Conservation (phyloP, 2,888 invertebrate species). For the Ceratothoa steindachneri region DNA sequence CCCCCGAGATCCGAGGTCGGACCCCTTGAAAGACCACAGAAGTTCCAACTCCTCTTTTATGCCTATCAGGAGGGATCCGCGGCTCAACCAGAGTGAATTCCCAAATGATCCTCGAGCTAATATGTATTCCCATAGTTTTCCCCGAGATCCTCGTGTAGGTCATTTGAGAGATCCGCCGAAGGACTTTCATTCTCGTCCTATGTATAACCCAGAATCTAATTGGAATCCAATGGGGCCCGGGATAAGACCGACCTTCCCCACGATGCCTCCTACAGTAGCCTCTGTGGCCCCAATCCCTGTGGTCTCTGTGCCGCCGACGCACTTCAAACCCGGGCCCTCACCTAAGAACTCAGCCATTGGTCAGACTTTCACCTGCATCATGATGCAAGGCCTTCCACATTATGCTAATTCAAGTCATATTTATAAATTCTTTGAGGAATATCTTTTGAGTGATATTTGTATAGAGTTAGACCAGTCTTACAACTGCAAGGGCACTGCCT, state of each 20-base stretch:
- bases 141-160: not conserved
- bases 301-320: not conserved
- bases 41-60: not conserved
- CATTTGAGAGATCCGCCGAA: not conserved
- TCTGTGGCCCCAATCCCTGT: not conserved
- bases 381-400: constrained; percentile 39
- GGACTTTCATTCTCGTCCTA: not conserved
- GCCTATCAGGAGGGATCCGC: not conserved
- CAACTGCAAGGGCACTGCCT: constrained; percentile 40
- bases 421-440: constrained; percentile 43
- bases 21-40: not conserved
- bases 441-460: constrained; percentile 37
- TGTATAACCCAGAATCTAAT: not conserved
- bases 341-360: constrained; percentile 24
- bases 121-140: not conserved
- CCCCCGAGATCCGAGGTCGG: not conserved
- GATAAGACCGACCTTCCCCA: not conserved
- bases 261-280: not conserved
- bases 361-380: constrained; percentile 34
- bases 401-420: constrained; percentile 42
- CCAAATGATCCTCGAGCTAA: not conserved
- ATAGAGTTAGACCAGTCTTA: constrained; percentile 36
- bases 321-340: not conserved
- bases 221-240: not conserved
- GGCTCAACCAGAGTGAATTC: not conserved